Evolutionary conservation across 2,888 invertebrate species (phyloP).

Genomic region (Platynereis dumerilii): DNA sequence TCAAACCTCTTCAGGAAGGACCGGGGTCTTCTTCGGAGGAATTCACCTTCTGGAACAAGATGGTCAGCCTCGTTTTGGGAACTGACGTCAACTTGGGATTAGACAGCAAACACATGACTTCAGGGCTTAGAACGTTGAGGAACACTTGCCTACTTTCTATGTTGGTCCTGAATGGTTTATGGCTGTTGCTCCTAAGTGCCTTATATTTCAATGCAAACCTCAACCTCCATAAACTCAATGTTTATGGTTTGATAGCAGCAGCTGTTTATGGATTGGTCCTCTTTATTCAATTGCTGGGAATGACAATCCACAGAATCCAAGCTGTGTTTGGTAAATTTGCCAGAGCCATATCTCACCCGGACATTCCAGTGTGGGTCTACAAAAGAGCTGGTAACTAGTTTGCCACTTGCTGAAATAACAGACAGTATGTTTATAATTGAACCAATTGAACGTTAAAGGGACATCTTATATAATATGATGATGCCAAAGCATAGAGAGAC

Average conservation of each 20-base stretch:
- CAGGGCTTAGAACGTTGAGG: slow-evolving; percentile 35
- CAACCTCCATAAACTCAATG: slow-evolving; percentile 40
- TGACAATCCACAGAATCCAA: slow-evolving; percentile 40
- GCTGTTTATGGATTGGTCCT: slow-evolving; percentile 41
- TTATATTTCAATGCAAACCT: slow-evolving; percentile 39
- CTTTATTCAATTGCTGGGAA: slow-evolving; percentile 41
- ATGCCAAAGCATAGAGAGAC: too few species aligned
- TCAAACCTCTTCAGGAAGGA: slow-evolving; percentile 3
- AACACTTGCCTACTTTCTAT: slow-evolving; percentile 35
- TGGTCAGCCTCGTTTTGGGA: slow-evolving; percentile 36
- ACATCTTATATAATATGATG: too few species aligned
- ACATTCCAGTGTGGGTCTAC: slow-evolving; percentile 39
- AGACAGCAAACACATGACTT: slow-evolving; percentile 30
- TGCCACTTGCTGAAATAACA: too few species aligned
- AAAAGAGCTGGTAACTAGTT: slow-evolving; percentile 13
- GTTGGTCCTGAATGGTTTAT: slow-evolving; percentile 36
- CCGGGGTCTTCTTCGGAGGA: slow-evolving; percentile 35
- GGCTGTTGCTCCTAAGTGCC: slow-evolving; percentile 37
- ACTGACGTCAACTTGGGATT: slow-evolving; percentile 36
- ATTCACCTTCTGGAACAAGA: slow-evolving; percentile 39
- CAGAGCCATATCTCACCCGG: slow-evolving; percentile 35
- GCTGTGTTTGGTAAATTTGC: slow-evolving; percentile 35
- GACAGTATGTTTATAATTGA: too few species aligned
- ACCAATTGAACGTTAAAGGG: too few species aligned
- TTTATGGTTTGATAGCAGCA: slow-evolving; percentile 39